Evolutionary conservation across 2,888 invertebrate species (phyloP).

Genomic region (Archips crataeganus): DNA sequence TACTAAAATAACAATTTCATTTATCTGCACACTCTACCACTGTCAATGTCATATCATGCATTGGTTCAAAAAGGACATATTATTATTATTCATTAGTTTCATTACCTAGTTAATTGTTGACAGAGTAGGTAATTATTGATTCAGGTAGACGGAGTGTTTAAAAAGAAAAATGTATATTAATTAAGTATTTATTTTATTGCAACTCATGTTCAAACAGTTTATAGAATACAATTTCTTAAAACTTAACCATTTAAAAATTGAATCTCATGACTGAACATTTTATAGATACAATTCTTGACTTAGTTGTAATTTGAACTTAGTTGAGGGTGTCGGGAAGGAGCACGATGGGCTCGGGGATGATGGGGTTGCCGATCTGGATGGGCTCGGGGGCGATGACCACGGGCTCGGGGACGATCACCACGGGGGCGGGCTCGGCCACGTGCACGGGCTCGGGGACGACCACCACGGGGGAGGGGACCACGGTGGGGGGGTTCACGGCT

Average conservation of each 20-base stretch:
- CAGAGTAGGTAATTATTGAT: not conserved
- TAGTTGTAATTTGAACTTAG: slow-evolving; percentile 47
- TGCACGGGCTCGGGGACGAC: slow-evolving; percentile 42
- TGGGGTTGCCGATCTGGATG: slow-evolving; percentile 34
- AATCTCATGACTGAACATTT: slow-evolving; percentile 35
- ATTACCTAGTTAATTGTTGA: too few relatives aligned
- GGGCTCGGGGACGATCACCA: slow-evolving; percentile 40
- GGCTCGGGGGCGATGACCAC: slow-evolving; percentile 40
- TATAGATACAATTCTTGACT: slow-evolving; percentile 33
- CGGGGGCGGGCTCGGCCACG: slow-evolving; percentile 39
- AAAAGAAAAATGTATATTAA: not conserved
- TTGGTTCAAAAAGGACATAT: too few relatives aligned
- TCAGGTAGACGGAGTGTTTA: not conserved
- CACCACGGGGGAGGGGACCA: slow-evolving; percentile 43
- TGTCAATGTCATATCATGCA: too few relatives aligned
- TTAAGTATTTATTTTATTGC: slow-evolving; percentile 36
- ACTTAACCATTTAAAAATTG: slow-evolving; percentile 25
- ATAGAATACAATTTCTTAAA: slow-evolving; percentile 32
- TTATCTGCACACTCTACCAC: too few relatives aligned
- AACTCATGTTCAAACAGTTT: slow-evolving; percentile 42
- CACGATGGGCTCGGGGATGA: slow-evolving; percentile 49
- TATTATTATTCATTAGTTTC: too few relatives aligned
- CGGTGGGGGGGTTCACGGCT: slow-evolving; percentile 48
- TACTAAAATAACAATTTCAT: too few relatives aligned
- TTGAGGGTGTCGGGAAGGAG: slow-evolving; percentile 58